Evolutionary conservation across 2,113 vertebrate species (phyloP).

Genomic region (Psilopogon haemacephalus): DNA sequence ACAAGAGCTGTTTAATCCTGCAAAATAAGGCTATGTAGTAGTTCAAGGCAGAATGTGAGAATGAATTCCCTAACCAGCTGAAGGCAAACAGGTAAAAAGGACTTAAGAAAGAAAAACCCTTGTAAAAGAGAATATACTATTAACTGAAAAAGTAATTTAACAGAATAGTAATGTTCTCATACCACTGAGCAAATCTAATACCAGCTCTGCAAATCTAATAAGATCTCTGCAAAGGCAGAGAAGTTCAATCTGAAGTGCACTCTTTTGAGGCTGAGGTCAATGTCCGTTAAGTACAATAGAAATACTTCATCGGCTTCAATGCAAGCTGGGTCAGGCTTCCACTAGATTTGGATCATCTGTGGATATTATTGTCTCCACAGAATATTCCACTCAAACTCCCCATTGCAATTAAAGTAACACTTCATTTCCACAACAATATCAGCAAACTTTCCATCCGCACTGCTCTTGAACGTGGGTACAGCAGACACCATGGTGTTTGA

Average conservation of each 20-base stretch:
- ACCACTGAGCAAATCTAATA: constrained; percentile 41
- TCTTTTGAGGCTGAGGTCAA: not conserved
- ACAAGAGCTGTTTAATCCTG: not conserved
- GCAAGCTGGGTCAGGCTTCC: not conserved
- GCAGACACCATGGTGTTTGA: not conserved
- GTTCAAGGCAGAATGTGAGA: not conserved
- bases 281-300: not conserved
- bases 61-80: not conserved
- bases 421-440: constrained; percentile 26
- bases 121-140: constrained; percentile 36
- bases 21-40: not conserved
- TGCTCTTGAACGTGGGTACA: not conserved
- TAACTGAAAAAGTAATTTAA: constrained; percentile 53
- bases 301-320: not conserved
- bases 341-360: not conserved
- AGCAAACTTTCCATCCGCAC: not conserved
- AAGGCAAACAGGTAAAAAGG: not conserved
- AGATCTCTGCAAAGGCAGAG: not conserved
- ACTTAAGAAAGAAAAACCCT: constrained; percentile 8
- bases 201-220: constrained; percentile 39
- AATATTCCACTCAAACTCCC: not conserved
- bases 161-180: constrained; percentile 24
- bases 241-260: not conserved
- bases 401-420: not conserved
- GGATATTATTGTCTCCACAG: not conserved